phyloP scores from a whole-genome alignment of 92 coral and sea anemone species.

The Zoanthus sociatus region DNA sequence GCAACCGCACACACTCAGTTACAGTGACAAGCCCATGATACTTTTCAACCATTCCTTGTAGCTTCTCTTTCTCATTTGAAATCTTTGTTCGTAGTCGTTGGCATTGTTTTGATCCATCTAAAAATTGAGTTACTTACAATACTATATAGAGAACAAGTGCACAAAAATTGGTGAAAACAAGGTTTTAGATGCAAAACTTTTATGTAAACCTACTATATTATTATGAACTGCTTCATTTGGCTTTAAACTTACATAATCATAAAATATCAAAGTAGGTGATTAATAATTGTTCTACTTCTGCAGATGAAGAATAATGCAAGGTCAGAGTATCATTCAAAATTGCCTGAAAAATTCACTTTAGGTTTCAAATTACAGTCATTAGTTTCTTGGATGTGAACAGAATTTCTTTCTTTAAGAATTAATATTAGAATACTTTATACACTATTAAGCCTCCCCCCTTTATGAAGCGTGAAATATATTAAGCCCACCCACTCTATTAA shows the following conservation, averaged over 20 bases:
- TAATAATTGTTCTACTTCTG: background rate
- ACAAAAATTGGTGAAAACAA: background rate
- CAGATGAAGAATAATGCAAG: background rate
- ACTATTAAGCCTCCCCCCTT: too few species aligned
- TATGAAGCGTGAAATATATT: too few species aligned
- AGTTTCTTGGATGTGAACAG: background rate
- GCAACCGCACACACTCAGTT: background rate
- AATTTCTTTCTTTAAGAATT: background rate
- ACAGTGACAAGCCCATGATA: constrained; percentile 44
- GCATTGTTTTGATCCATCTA: constrained; percentile 73
- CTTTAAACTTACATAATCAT: background rate
- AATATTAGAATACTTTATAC: too few species aligned
- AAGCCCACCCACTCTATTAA: too few species aligned
- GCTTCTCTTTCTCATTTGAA: constrained; percentile 47
- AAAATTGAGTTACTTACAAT: background rate
- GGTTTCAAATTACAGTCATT: background rate
- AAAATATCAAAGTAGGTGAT: background rate
- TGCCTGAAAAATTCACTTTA: background rate
- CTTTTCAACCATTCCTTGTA: constrained; percentile 12
- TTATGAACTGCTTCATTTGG: background rate
- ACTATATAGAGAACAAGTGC: background rate
- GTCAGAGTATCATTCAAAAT: constrained; percentile 1
- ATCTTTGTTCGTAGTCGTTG: constrained; percentile 56
- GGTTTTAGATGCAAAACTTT: background rate
- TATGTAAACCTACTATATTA: constrained; percentile 13